Conservation (phyloP, 2,888 invertebrate species). For the Lacanobia oleracea region DNA sequence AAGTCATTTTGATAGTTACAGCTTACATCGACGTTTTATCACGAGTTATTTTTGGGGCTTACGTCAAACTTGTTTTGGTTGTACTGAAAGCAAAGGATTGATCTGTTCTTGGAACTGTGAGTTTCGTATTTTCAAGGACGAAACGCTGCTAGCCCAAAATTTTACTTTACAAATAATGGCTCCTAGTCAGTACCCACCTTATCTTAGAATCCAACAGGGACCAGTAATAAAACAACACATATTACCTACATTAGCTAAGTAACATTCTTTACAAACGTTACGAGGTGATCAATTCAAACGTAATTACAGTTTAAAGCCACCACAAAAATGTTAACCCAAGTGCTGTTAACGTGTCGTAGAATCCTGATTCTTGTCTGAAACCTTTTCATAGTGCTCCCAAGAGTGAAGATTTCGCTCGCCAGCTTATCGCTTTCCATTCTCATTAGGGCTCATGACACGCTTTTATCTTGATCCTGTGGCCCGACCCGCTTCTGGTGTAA, state of each 20-base stretch:
- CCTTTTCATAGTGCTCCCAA: slow-evolving; percentile 72
- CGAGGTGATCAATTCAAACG: slow-evolving; percentile 42
- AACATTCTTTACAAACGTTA: slow-evolving; percentile 28
- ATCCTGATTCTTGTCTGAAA: slow-evolving; percentile 66
- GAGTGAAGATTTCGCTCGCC: slow-evolving; percentile 68
- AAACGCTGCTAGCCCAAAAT: not conserved
- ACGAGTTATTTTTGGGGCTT: slow-evolving; percentile 29
- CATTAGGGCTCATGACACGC: slow-evolving; percentile 71
- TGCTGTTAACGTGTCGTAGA: slow-evolving; percentile 56
- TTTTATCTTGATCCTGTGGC: slow-evolving; percentile 65
- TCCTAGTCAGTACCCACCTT: not conserved
- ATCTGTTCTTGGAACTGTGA: slow-evolving; percentile 15
- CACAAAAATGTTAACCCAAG: slow-evolving; percentile 47
- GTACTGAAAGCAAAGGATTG: slow-evolving; percentile 9
- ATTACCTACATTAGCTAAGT: slow-evolving; percentile 43
- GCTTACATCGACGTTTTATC: slow-evolving; percentile 18
- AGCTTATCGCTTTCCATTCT: slow-evolving; percentile 73
- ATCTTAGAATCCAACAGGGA: slow-evolving; percentile 1
- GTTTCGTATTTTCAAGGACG: slow-evolving; percentile 1
- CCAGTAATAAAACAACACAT: slow-evolving; percentile 17
- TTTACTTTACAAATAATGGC: slow-evolving; percentile 17
- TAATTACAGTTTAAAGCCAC: slow-evolving; percentile 44
- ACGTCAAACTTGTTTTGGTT: slow-evolving; percentile 10
- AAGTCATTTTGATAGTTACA: slow-evolving; percentile 32
- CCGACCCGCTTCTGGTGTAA: slow-evolving; percentile 36